phyloP scores from a whole-genome alignment of 1,140 invertebrate species.

The Vanessa atalanta region DNA sequence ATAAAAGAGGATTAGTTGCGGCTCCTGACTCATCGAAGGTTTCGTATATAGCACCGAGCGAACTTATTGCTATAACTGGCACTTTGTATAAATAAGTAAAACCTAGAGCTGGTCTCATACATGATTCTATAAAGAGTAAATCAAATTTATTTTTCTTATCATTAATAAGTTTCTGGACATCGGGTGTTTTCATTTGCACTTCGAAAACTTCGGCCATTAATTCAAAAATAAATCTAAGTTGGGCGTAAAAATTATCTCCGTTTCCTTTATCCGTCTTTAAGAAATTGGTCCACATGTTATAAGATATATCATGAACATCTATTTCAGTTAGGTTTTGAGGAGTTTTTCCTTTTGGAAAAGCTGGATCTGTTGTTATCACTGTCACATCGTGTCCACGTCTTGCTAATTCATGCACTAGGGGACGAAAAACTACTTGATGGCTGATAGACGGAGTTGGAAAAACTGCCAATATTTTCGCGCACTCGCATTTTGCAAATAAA shows the following conservation, averaged over 20 bases:
- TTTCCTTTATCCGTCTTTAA: slow-evolving; percentile 31
- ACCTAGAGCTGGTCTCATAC: slow-evolving; percentile 25
- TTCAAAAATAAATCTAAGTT: slow-evolving; percentile 29
- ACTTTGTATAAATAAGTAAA: slow-evolving; percentile 44
- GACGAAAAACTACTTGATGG: slow-evolving; percentile 80
- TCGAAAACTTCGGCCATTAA: slow-evolving; percentile 25
- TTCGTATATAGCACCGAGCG: background rate
- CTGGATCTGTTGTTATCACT: slow-evolving; percentile 63
- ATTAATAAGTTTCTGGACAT: slow-evolving; percentile 42
- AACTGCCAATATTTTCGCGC: slow-evolving; percentile 74
- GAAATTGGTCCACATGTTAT: slow-evolving; percentile 39
- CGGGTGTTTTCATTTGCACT: slow-evolving; percentile 33
- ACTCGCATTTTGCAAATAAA: background rate
- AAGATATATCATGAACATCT: slow-evolving; percentile 53
- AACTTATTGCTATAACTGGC: slow-evolving; percentile 27
- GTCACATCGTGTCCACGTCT: slow-evolving; percentile 77
- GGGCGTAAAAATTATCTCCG: slow-evolving; percentile 13
- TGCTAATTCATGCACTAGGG: slow-evolving; percentile 68
- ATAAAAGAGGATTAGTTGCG: slow-evolving; percentile 3
- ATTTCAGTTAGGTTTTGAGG: slow-evolving; percentile 56
- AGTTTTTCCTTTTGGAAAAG: slow-evolving; percentile 42
- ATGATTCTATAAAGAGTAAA: slow-evolving; percentile 51
- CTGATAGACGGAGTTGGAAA: slow-evolving; percentile 79
- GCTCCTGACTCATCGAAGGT: slow-evolving; percentile 1
- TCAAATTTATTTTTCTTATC: slow-evolving; percentile 42